These are phyloP conservation scores for Ischnura elegans DNA, from an alignment of 2,888 invertebrate genomes.

Conservation along the genomic window DNA sequence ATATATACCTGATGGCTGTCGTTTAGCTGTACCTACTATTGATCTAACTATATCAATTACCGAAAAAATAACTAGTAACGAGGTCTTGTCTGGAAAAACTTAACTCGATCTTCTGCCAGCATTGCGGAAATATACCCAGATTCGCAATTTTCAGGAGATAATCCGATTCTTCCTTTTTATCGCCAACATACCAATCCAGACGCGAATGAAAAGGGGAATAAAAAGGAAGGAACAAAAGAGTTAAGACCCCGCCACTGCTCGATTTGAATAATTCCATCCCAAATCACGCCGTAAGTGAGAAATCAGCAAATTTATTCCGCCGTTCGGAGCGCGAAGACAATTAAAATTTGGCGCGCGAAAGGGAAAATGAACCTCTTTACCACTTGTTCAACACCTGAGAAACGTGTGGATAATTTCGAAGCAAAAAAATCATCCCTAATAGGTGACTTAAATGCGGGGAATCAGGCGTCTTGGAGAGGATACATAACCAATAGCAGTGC, in stretches of 20 bases:
- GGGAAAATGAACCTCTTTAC: neutral
- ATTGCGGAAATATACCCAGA: neutral
- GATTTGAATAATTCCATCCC: slow-evolving; percentile 27
- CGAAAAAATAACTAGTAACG: neutral
- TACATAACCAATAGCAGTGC: too few relatives aligned
- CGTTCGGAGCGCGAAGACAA: neutral
- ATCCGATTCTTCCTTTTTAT: neutral
- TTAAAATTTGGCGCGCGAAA: neutral
- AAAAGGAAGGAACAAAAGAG: neutral
- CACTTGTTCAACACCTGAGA: slow-evolving; percentile 13
- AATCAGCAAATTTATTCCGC: slow-evolving; percentile 35
- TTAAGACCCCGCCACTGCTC: neutral
- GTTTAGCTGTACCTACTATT: too few relatives aligned
- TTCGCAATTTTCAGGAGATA: neutral
- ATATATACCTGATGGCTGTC: too few relatives aligned
- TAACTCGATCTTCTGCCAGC: neutral
- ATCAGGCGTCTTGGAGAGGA: neutral
- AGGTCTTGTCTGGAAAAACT: neutral
- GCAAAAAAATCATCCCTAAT: neutral
- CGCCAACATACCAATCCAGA: neutral
- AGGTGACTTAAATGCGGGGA: neutral
- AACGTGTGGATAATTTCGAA: neutral
- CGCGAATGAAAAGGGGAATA: neutral
- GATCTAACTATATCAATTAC: neutral
- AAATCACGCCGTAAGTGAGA: slow-evolving; percentile 9